A percentile compares a stretch with the other conserved stretches of the same genome.
Conservation (phyloP, 2,113 vertebrate species). For the Gadus macrocephalus region DNA sequence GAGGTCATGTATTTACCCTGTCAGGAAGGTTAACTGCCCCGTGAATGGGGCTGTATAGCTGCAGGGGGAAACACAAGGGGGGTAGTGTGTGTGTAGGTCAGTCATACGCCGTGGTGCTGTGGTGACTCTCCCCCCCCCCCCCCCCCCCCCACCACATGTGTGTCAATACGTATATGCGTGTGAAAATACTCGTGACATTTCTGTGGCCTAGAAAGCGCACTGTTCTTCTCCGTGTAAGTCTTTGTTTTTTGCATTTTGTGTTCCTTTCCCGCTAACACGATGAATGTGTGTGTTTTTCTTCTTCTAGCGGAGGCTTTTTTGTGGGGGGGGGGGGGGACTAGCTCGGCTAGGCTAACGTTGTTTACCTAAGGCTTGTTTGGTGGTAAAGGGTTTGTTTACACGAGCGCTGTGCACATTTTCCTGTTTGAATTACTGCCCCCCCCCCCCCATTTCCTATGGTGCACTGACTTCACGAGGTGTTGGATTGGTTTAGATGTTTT, state of each 20-base stretch:
- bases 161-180: background rate
- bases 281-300: too few species aligned
- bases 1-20: conserved; percentile 68
- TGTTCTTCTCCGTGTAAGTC: conserved; percentile 13
- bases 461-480: background rate
- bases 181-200: background rate
- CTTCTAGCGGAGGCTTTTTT: too few species aligned
- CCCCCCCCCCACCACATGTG: conserved; percentile 20
- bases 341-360: too few species aligned
- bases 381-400: too few species aligned
- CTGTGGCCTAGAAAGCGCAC: background rate
- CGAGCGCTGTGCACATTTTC: too few species aligned
- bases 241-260: conserved; percentile 12
- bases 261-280: too few species aligned
- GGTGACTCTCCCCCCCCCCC: too few species aligned
- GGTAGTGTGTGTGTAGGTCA: conserved; percentile 15
- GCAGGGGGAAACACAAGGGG: conserved; percentile 27
- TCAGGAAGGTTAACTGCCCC: conserved; percentile 55
- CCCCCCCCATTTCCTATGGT: background rate
- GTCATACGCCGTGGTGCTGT: background rate
- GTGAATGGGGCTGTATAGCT: conserved; percentile 24
- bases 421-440: too few species aligned
- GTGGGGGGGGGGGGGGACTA: too few species aligned
- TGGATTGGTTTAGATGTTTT: too few species aligned
- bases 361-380: too few species aligned